phyloP scores from a whole-genome alignment of 2,797 vertebrate genomes.

The Crenichthys baileyi region DNA sequence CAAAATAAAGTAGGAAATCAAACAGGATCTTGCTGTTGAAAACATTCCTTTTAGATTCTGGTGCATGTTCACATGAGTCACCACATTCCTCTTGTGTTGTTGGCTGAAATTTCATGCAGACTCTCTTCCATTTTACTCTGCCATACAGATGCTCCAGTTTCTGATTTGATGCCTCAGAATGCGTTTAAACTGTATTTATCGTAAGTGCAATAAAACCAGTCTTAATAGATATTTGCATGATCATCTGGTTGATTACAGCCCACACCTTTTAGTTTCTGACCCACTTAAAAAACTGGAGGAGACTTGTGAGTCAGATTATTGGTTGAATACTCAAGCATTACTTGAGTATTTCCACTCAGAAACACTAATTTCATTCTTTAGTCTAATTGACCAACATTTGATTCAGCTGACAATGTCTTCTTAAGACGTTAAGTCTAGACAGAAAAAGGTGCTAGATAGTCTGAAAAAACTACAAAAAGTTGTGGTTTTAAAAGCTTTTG shows the following conservation, averaged over 20 bases:
- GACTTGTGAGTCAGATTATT: not conserved
- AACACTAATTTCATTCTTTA: not conserved
- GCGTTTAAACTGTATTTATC: not conserved
- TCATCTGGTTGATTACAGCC: not conserved
- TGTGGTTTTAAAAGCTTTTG: not conserved
- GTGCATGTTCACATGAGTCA: not conserved
- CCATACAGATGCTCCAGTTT: not conserved
- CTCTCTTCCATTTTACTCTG: not conserved
- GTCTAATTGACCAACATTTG: not conserved
- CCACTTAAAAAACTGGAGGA: not conserved
- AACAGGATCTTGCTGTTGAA: not conserved
- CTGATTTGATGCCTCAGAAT: not conserved
- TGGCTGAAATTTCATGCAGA: not conserved
- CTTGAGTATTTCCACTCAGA: not conserved
- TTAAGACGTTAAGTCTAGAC: not conserved
- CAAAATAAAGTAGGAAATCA: not conserved
- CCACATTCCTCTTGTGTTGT: slow-evolving; percentile 6
- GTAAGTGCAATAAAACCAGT: not conserved
- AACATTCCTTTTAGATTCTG: not conserved
- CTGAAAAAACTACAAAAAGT: not conserved
- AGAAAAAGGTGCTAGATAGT: not conserved
- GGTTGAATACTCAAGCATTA: not conserved
- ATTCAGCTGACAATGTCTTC: not conserved
- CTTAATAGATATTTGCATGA: not conserved
- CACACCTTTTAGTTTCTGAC: not conserved